Evolutionary conservation across 2,797 vertebrate species (phyloP).

Genomic region (Alexandromys oeconomus): DNA sequence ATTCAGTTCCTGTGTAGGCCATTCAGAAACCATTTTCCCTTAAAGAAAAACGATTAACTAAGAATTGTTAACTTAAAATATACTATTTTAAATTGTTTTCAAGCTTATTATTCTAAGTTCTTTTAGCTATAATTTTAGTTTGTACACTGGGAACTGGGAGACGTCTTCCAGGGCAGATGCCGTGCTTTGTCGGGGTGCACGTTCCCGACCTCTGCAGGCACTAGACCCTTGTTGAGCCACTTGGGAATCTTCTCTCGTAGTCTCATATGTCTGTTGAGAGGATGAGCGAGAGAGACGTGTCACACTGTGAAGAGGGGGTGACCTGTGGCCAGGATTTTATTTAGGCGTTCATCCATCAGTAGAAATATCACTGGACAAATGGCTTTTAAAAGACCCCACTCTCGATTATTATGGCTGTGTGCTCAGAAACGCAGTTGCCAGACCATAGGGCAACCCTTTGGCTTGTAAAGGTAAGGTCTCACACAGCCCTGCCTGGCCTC

Average conservation of each 20-base stretch:
- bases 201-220: background rate
- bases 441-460: background rate
- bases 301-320: background rate
- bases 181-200: background rate
- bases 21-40: background rate
- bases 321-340: background rate
- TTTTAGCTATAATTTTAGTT: background rate
- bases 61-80: background rate
- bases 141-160: background rate
- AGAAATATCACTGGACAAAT: background rate
- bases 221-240: background rate
- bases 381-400: background rate
- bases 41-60: background rate
- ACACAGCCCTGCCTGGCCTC: background rate
- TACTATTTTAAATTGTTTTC: background rate
- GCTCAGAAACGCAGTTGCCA: background rate
- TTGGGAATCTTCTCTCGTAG: background rate
- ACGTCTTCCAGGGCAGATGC: background rate
- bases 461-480: background rate
- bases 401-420: background rate
- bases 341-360: background rate
- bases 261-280: background rate
- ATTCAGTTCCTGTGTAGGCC: background rate
- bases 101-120: background rate
- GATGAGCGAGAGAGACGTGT: background rate